A percentile compares a stretch with the other conserved stretches of the same genome.
Conservation (phyloP, 2,888 invertebrate species). For the Yponomeuta plumbellus region DNA sequence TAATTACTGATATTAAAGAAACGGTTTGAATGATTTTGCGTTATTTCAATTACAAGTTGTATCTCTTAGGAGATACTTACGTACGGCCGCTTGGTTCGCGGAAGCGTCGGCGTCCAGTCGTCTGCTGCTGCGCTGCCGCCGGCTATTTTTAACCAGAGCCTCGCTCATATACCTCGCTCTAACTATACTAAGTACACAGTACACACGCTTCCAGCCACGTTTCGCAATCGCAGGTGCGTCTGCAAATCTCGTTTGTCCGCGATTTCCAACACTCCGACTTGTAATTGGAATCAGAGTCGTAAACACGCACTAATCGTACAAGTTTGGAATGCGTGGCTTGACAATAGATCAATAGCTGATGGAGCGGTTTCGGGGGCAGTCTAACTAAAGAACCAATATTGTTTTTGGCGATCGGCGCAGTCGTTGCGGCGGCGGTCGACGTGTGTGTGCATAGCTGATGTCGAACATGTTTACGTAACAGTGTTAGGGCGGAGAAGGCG, state of each 20-base stretch:
- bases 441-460: constrained; percentile 28
- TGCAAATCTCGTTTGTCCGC: constrained; percentile 6
- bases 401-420: constrained; percentile 70
- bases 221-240: constrained; percentile 5
- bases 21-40: no score
- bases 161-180: constrained; percentile 16
- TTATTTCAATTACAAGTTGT: neutral
- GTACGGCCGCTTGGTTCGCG: constrained; percentile 27
- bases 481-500: constrained; percentile 51
- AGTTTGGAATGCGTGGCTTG: constrained; percentile 14
- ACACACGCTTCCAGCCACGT: neutral
- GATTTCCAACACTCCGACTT: neutral
- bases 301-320: constrained; percentile 8
- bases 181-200: constrained; percentile 7
- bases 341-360: constrained; percentile 19
- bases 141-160: constrained; percentile 68
- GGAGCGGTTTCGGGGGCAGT: constrained; percentile 5
- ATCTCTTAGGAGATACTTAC: neutral
- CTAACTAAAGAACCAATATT: constrained; percentile 57
- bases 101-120: constrained; percentile 66
- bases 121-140: constrained; percentile 52
- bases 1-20: no score
- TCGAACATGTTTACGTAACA: constrained; percentile 65
- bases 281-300: constrained; percentile 2
- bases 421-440: constrained; percentile 32